phyloP scores from a whole-genome alignment of 37 sponge, comb jelly and placozoan genomes.

The Tethya wilhelma region DNA sequence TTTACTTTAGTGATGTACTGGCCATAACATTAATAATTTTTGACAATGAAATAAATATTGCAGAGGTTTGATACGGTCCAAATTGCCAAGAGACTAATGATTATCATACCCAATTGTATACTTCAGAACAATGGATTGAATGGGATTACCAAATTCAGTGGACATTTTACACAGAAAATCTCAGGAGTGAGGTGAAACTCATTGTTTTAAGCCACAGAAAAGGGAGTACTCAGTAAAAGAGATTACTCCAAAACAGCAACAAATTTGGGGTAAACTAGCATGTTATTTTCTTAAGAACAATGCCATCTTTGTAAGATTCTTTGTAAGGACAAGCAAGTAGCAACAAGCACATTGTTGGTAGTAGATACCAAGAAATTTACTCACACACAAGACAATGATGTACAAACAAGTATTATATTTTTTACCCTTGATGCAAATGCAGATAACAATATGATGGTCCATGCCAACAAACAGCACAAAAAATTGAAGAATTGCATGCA shows the following conservation, averaged over 20 bases:
- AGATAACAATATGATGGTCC: no score
- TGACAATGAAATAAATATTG: no score
- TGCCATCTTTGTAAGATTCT: background rate
- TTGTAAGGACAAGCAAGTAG: background rate
- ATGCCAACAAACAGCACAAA: no score
- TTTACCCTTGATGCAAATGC: background rate
- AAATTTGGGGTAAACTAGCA: background rate
- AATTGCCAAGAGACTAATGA: background rate
- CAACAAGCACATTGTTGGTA: background rate
- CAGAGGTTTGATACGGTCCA: no score
- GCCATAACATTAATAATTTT: no score
- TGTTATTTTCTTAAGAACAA: background rate
- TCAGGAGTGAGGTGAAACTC: no score
- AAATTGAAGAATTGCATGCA: no score
- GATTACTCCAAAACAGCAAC: background rate
- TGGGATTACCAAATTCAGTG: no score
- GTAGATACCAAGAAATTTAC: background rate
- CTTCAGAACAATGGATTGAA: background rate
- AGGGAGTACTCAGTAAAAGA: background rate
- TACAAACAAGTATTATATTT: background rate
- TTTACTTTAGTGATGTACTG: no score
- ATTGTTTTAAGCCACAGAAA: no score
- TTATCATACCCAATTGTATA: background rate
- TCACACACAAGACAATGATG: no score
- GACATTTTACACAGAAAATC: no score